phyloP scores from a whole-genome alignment of 1,140 invertebrate genomes.

The Drosophila miranda region DNA sequence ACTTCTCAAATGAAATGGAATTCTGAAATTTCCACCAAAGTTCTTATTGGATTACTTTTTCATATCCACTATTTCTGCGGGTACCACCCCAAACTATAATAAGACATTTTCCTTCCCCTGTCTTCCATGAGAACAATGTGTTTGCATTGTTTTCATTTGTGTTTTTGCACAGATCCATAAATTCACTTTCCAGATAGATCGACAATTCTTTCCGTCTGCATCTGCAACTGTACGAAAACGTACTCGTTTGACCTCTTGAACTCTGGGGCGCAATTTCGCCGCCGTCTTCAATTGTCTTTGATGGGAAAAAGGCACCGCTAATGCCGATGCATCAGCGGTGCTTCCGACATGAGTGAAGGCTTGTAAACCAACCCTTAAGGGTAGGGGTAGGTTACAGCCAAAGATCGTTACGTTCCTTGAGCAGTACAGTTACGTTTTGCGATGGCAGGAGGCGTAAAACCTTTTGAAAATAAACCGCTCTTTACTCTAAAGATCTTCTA shows the following conservation, averaged over 20 bases:
- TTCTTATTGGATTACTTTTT: too few species aligned
- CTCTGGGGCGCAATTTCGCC: conserved; percentile 23
- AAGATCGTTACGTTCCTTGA: conserved; percentile 16
- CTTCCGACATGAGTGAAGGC: too few species aligned
- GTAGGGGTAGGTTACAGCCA: conserved; percentile 23
- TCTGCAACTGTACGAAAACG: conserved; percentile 4
- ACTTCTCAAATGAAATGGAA: too few species aligned
- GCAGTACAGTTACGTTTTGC: conserved; percentile 24
- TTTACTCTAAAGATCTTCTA: conserved; percentile 19
- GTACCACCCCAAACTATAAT: not conserved
- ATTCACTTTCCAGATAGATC: conserved; percentile 13
- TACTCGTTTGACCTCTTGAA: conserved; percentile 50
- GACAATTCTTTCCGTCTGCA: not conserved
- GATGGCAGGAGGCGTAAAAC: conserved; percentile 5
- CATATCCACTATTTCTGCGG: not conserved
- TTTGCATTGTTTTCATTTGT: conserved; percentile 41
- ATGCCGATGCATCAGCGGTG: not conserved
- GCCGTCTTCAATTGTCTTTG: conserved; percentile 40
- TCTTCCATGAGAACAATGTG: conserved; percentile 32
- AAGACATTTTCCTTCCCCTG: not conserved
- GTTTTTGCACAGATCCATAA: conserved; percentile 12
- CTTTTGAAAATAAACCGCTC: not conserved
- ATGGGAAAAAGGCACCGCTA: conserved; percentile 25
- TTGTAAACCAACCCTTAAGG: conserved; percentile 40
- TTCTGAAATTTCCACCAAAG: too few species aligned